Conservation (phyloP, 2,797 vertebrate species). For the Enteromius afrohamiltoni region DNA sequence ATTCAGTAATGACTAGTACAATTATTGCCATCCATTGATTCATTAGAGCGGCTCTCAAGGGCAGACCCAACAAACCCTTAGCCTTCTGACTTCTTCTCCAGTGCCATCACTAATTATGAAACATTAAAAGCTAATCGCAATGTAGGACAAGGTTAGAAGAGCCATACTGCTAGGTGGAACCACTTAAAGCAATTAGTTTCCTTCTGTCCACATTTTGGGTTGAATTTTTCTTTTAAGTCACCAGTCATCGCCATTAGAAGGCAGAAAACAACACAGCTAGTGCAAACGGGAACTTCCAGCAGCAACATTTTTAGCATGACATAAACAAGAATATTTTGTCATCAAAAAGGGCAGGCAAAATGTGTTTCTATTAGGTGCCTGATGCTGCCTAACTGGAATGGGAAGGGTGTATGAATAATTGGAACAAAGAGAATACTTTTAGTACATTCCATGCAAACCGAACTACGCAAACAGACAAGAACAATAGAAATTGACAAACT, state of each 20-base stretch:
- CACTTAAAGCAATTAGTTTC: constrained; percentile 63
- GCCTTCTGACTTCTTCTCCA: constrained; percentile 76
- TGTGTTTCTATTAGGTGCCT: constrained; percentile 8
- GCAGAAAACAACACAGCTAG: not conserved
- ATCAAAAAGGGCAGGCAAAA: constrained; percentile 40
- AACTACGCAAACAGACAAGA: constrained; percentile 37
- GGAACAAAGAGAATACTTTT: constrained; percentile 37
- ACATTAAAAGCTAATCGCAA: constrained; percentile 82
- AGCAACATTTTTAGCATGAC: not conserved
- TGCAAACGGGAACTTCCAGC: not conserved
- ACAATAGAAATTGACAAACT: constrained; percentile 58
- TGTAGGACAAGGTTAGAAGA: constrained; percentile 75
- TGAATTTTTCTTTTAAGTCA: constrained; percentile 25
- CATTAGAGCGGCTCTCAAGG: constrained; percentile 80
- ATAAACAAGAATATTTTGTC: constrained; percentile 36
- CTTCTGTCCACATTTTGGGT: constrained; percentile 50
- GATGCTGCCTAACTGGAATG: constrained; percentile 33
- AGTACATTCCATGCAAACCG: constrained; percentile 20
- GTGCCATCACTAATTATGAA: constrained; percentile 79
- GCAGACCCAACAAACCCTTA: constrained; percentile 74
- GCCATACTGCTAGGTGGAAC: constrained; percentile 69
- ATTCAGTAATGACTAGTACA: constrained; percentile 85
- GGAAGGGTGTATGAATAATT: constrained; percentile 21
- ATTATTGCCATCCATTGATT: constrained; percentile 81
- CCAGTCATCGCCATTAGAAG: not conserved